Evolutionary conservation across 2,888 invertebrate species (phyloP), one percentile per base, ranked within the genome.

Genomic region (Esperia sulphurella): DNA sequence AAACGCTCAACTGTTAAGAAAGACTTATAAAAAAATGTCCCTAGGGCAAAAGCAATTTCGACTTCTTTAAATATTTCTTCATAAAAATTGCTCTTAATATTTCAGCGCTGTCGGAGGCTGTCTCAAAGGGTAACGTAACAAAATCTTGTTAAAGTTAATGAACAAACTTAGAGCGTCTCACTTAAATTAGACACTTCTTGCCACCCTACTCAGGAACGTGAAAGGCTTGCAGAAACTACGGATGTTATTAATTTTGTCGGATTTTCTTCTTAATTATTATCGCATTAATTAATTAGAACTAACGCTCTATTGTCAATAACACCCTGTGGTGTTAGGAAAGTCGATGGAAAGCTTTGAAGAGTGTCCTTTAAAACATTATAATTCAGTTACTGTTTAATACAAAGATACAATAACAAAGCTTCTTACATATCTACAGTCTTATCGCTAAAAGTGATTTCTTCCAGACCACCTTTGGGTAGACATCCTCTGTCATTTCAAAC

Each of bases 91-190:
- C 59, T 63, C 58, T 75, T 79, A 80, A 80, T 81, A 81, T 79
- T 80, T 77, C 57, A 74, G 61, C 59, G 65, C 43, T 43, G 56
- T 55, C 51, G 66, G 52, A 58, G 63, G 55, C 58, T 53, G 59
- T 65, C 71, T 79, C 83, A 85, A 83, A 83, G 83, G 80, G 78
- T 78, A 63, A 71, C 65, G 70, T 58, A 65, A 73, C 73, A 66
- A 75, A 84, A 83, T 83, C 84, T 82, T 81, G 79, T 85, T 84
- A 82, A 66, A 81, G 65, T 80, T 85, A 86, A 85, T 84, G 83
- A 86, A 85, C 79, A 80, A 85, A 85, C 82, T 85, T 79, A 71
- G 65, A 64, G 65, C 62, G 70, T 71, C 78, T 71, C 75, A 73
- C 72, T 78, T 76, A 81, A 82, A 79, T 73, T 71, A 74, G 67